These are phyloP conservation scores for Columba livia DNA, from an alignment of 2,113 vertebrate species.

Conservation along the genomic window DNA sequence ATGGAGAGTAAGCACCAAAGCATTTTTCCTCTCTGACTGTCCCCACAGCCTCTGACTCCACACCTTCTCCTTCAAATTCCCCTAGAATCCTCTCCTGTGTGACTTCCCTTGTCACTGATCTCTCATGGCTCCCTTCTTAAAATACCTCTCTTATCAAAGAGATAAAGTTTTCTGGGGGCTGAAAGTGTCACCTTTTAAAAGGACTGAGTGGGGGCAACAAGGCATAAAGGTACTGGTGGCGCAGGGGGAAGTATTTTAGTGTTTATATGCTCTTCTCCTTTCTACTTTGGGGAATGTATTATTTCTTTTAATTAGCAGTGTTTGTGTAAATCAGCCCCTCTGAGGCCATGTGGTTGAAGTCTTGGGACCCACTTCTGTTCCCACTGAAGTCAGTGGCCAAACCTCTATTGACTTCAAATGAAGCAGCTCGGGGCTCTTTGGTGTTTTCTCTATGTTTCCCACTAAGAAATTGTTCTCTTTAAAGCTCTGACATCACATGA, in stretches of 20 bases:
- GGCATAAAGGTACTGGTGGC: background rate
- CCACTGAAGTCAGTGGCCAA: background rate
- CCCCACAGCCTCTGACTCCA: background rate
- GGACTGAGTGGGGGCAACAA: background rate
- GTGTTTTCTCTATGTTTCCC: background rate
- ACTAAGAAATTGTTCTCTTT: conserved; percentile 20
- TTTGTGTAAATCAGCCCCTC: background rate
- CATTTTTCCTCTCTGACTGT: background rate
- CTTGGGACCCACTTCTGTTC: background rate
- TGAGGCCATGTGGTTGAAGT: background rate
- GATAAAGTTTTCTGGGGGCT: background rate
- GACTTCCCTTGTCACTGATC: background rate
- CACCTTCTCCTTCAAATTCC: background rate
- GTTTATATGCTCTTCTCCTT: background rate
- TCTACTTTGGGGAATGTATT: background rate
- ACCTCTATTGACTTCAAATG: background rate
- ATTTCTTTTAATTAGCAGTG: background rate
- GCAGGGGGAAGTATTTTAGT: background rate
- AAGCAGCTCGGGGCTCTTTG: background rate
- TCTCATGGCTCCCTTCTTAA: background rate
- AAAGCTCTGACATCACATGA: conserved; percentile 58
- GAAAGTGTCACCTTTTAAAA: background rate
- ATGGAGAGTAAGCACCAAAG: background rate
- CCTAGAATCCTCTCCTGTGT: background rate
- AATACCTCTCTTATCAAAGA: background rate